These are phyloP conservation scores for Lycopodina hypogea DNA, from an alignment of 37 sponge, comb jelly and placozoan species.

Conservation along the genomic window DNA sequence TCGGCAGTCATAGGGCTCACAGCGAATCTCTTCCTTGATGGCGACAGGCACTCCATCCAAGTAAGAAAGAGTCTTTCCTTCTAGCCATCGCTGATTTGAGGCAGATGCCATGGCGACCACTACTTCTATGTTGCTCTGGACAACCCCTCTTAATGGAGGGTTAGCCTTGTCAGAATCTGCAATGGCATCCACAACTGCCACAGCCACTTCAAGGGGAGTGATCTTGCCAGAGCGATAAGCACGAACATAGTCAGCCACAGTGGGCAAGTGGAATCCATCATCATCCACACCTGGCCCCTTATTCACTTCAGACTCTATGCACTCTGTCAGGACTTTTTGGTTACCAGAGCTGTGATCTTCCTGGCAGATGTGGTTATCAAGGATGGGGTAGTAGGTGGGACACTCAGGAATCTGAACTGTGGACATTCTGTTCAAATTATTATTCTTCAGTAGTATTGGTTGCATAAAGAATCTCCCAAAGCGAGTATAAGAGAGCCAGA, in stretches of 20 bases:
- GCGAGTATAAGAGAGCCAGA: conserved; percentile 44
- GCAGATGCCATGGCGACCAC: conserved; percentile 71
- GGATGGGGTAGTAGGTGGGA: conserved; percentile 55
- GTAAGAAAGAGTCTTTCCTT: conserved; percentile 66
- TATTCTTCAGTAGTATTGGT: conserved; percentile 4
- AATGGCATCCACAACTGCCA: conserved; percentile 50
- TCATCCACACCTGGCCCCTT: not conserved
- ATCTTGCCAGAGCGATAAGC: conserved; percentile 26
- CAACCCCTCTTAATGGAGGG: conserved; percentile 74
- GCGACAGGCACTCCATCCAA: conserved; percentile 89
- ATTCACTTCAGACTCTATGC: conserved; percentile 1
- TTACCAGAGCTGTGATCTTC: conserved; percentile 17
- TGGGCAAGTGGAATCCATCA: conserved; percentile 32
- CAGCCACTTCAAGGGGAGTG: conserved; percentile 56
- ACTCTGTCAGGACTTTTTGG: conserved; percentile 1
- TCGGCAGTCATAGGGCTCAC: conserved; percentile 50
- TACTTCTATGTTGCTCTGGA: conserved; percentile 36
- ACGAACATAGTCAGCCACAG: conserved; percentile 40
- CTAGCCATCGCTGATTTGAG: conserved; percentile 76
- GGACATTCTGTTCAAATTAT: conserved; percentile 14
- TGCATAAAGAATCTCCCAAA: conserved; percentile 44
- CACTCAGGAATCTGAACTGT: conserved; percentile 59
- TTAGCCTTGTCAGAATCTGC: conserved; percentile 30
- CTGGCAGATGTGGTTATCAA: conserved; percentile 5
- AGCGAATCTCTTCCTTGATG: conserved; percentile 76